Evolutionary conservation across 2,113 vertebrate genomes (phyloP), one percentile per base, ranked within the genome.

Genomic region (Bubalus kerabau): DNA sequence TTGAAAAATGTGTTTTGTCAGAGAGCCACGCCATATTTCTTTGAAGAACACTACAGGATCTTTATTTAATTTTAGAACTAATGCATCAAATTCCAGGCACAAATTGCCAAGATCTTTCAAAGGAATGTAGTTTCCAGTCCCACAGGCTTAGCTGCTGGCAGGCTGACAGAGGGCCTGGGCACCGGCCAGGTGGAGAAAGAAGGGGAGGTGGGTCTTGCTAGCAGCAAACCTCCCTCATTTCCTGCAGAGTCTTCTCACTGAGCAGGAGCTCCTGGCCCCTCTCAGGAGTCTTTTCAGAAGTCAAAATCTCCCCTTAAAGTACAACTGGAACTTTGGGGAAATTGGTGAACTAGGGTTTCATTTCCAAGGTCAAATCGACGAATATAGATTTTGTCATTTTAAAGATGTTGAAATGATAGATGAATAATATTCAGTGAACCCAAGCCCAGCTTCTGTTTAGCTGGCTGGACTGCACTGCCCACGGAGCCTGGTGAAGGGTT

Each of bases 41-140:
- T 97, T 96, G 95, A 97, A 95, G 83, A 98, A 97, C 64, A 92
- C 93, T 92, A 91, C 91, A 95, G 95, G 90, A 96, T 97, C 97
- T 98, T 97, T 97, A 97, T 98, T 98, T 98, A 97, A 96, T 98
- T 97, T 98, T 95, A 93, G 83, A 97, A 90, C 83, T 78, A 97
- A 97, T 97, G 89, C 97, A 97, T 98, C 97, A 97, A 93, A 94
- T 96, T 95, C 93, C 84, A 96, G 90, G 89, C 91, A 95, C 86
- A 96, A 90, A 95, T 98, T 94, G 93, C 94, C 78, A 95, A 95
- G 78, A 56, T 94, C 89, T 96, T 96, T 95, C 92, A 81, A 85
- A 93, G 90, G 86, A 97, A 87, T 62, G 56, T 30, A 40, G n/a
- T 92, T 94, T 40, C 43, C 43, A 87, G 60, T 9, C 24, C 60